Percentiles rank a stretch among this genome's conserved stretches.
Evolutionary conservation across 2,113 vertebrate genomes (phyloP).

Genomic region (Pollimyrus isidori): DNA sequence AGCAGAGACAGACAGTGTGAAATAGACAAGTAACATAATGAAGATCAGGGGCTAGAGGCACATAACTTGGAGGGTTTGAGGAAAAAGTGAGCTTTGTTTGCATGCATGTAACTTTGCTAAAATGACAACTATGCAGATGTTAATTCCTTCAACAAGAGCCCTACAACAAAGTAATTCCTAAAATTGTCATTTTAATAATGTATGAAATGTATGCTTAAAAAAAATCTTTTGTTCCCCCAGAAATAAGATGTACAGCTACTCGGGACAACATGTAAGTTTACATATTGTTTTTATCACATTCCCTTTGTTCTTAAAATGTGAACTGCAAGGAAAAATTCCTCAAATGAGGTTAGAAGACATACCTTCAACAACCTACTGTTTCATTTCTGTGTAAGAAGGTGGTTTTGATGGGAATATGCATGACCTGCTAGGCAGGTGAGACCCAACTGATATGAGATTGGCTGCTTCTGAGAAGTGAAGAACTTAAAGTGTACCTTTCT

Average conservation of each 20-base stretch:
- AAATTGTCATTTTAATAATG: slow-evolving; percentile 24
- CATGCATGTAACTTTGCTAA: not conserved
- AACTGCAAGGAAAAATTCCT: not conserved
- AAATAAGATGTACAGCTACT: slow-evolving; percentile 55
- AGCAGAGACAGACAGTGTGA: not conserved
- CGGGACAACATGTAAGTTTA: slow-evolving; percentile 59
- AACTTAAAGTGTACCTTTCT: not conserved
- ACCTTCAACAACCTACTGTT: not conserved
- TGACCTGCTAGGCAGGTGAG: not conserved
- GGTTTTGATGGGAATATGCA: slow-evolving; percentile 2
- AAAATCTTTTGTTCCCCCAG: slow-evolving; percentile 53
- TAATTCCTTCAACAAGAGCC: not conserved
- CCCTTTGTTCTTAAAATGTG: not conserved
- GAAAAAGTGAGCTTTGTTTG: not conserved
- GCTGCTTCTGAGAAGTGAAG: not conserved
- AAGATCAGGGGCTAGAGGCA: not conserved
- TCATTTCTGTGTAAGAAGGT: not conserved
- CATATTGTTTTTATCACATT: slow-evolving; percentile 9
- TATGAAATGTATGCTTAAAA: slow-evolving; percentile 12
- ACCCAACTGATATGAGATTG: slow-evolving; percentile 15
- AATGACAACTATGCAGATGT: not conserved
- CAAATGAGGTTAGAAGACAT: not conserved
- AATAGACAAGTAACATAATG: not conserved
- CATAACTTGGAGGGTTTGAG: not conserved
- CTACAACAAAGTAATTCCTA: not conserved